Percentiles rank a stretch among this genome's conserved stretches.
Conservation (phyloP, 2,888 invertebrate species). For the Epirrhoe alternata region DNA sequence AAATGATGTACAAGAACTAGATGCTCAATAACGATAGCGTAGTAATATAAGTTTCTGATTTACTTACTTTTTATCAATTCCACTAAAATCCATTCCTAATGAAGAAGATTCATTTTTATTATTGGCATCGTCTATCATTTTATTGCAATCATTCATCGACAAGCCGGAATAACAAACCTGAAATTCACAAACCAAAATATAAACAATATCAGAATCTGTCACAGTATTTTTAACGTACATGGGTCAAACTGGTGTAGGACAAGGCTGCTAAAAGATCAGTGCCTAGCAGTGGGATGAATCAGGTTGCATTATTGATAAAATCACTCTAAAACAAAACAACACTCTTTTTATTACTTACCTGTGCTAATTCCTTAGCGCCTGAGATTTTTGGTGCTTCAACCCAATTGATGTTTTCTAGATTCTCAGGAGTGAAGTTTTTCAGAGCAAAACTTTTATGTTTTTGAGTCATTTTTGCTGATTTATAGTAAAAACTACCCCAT, state of each 20-base stretch:
- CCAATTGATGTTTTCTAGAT: slow-evolving; percentile 90
- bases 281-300: too few relatives aligned
- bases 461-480: slow-evolving; percentile 39
- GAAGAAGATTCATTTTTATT: slow-evolving; percentile 24
- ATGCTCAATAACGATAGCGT: too few relatives aligned
- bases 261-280: too few relatives aligned
- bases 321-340: too few relatives aligned
- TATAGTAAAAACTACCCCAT: slow-evolving; percentile 62
- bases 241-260: too few relatives aligned
- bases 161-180: slow-evolving; percentile 60
- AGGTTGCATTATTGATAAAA: too few relatives aligned
- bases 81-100: slow-evolving; percentile 65
- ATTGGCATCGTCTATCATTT: slow-evolving; percentile 39
- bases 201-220: not conserved
- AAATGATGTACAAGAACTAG: too few relatives aligned
- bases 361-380: slow-evolving; percentile 47
- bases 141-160: slow-evolving; percentile 52
- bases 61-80: slow-evolving; percentile 57
- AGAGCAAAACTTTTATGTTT: slow-evolving; percentile 84
- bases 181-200: slow-evolving; percentile 5
- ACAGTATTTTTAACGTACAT: too few relatives aligned
- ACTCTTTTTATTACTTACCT: slow-evolving; percentile 46
- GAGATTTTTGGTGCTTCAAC: slow-evolving; percentile 72
- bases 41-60: not conserved
- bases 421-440: slow-evolving; percentile 86